Evolutionary conservation across 2,888 invertebrate genomes (phyloP), one percentile per base, ranked within the genome.

Genomic region (Venustoraphidia nigricollis): DNA sequence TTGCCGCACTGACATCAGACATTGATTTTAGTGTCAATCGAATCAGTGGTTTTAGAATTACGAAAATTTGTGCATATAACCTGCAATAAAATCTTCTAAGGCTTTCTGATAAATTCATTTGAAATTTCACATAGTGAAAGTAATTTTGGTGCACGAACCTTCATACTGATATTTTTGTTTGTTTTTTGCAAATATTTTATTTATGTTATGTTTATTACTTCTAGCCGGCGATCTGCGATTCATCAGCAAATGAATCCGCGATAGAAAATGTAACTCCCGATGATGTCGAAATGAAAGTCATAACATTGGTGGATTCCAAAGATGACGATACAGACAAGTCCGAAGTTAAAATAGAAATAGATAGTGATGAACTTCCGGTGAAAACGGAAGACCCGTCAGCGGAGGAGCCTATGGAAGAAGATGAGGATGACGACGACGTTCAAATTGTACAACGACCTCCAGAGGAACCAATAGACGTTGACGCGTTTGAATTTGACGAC

Each of bases 371-470:
- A 40, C 62, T 63, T 13, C 66, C 68, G 14, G 66, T 66, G 46
- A 67, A 66, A 52, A 72, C 72, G 53, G 70, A 69, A 9, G 74
- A 75, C 41, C 62, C 65, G 1, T 74, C 74, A 44, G 71, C 72
- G 5, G 60, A 60, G 1, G 61, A 60, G 39, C 65, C 36, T 45
- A 36, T 10, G 8, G 38, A 10, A 8, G 45, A 45, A 10, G 68
- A 71, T n/a, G 77, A 72, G 10, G 79, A 78, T 8, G 79, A 79
- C 52, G 81, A 81, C 55, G 82, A 81, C 59, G 80, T 82, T 49
- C 79, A 83, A 45, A 73, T 81, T 54, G 76, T 80, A 53, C 73
- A 81, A 51, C 79, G 79, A 52, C 76, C 76, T 8, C 81, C 80
- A 48, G 80, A 77, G 10, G 46, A 46, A 46, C 11, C 40, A n/a